Evolutionary conservation across 1,140 invertebrate genomes (phyloP).

Genomic region (Ostrea edulis): DNA sequence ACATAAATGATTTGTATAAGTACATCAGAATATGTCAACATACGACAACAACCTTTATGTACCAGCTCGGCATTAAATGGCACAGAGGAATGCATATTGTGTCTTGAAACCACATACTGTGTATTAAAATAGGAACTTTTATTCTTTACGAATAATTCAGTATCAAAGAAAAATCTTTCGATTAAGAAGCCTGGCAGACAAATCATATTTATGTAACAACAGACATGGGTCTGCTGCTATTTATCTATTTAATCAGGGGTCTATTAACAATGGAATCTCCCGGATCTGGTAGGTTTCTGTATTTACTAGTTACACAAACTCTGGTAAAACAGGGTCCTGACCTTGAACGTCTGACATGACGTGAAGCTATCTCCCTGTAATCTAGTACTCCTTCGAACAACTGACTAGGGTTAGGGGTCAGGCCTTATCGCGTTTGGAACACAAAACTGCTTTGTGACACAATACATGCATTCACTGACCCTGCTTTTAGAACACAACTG

Average conservation of each 20-base stretch:
- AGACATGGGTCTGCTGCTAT: not conserved
- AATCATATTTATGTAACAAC: slow-evolving; percentile 11
- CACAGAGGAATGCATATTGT: slow-evolving; percentile 28
- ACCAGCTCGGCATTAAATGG: slow-evolving; percentile 16
- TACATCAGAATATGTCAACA: slow-evolving; percentile 32
- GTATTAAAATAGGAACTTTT: slow-evolving; percentile 4
- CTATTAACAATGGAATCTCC: slow-evolving; percentile 20
- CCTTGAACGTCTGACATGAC: slow-evolving; percentile 31
- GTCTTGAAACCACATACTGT: not conserved
- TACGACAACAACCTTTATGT: not conserved
- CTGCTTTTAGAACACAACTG: slow-evolving; percentile 26
- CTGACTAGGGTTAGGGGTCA: slow-evolving; percentile 45
- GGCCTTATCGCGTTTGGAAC: slow-evolving; percentile 20
- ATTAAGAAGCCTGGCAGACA: not conserved
- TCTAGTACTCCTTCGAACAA: slow-evolving; percentile 39
- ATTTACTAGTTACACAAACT: slow-evolving; percentile 27
- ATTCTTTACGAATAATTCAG: not conserved
- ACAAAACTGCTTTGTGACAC: slow-evolving; percentile 79
- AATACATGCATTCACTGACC: slow-evolving; percentile 16
- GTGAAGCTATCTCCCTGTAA: slow-evolving; percentile 13
- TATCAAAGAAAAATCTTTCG: slow-evolving; percentile 7
- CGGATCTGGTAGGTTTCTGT: not conserved
- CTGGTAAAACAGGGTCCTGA: not conserved
- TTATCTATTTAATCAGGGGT: slow-evolving; percentile 20
- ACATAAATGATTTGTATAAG: slow-evolving; percentile 30